phyloP scores from a whole-genome alignment of 2,797 vertebrate genomes.

The Sternarchorhynchus goeldii region DNA sequence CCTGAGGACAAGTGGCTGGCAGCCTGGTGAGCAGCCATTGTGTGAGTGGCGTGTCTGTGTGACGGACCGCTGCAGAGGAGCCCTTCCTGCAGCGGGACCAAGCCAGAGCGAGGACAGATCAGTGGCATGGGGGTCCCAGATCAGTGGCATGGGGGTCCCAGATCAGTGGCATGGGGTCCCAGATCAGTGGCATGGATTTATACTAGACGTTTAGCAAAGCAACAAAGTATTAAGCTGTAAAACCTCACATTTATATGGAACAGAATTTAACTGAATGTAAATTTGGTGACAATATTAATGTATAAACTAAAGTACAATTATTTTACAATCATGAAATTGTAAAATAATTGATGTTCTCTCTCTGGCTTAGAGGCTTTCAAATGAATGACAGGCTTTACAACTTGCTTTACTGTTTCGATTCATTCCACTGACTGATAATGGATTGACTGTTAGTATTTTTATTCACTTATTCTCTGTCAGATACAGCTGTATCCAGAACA shows the following conservation, averaged over 20 bases:
- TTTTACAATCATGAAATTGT: no score
- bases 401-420: background rate
- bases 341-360: background rate
- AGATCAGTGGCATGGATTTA: no score
- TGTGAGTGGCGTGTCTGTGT: slow-evolving; percentile 33
- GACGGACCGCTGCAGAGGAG: background rate
- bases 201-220: no score
- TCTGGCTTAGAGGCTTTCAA: slow-evolving; percentile 24
- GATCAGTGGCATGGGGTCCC: background rate
- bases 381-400: background rate
- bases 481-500: background rate
- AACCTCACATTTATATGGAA: background rate
- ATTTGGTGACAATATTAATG: no score
- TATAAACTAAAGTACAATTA: no score
- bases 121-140: no score
- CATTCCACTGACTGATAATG: background rate
- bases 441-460: background rate
- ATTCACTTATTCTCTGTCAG: background rate
- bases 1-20: slow-evolving; percentile 26
- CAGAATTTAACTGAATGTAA: background rate
- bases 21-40: slow-evolving; percentile 38
- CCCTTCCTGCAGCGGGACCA: slow-evolving; percentile 1
- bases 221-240: no score
- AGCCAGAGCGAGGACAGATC: slow-evolving; percentile 2
- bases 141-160: background rate